A percentile compares a stretch with the other conserved stretches of the same genome.
Conservation (phyloP, 2,888 invertebrate species). For the Eupeodes luniger region DNA sequence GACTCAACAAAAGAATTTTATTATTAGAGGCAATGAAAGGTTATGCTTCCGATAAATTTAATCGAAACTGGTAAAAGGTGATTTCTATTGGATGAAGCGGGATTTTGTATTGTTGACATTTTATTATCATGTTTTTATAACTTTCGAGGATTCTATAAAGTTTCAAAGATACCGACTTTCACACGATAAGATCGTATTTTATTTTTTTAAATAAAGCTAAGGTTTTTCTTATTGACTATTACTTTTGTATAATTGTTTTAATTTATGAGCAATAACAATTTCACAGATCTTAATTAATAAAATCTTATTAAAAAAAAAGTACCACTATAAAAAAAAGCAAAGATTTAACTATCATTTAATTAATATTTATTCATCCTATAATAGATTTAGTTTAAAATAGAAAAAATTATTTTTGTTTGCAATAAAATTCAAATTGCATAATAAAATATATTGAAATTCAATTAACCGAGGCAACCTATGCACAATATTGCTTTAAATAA, state of each 20-base stretch:
- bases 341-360: too few relatives aligned
- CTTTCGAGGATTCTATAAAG: neutral
- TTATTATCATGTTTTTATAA: neutral
- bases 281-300: too few relatives aligned
- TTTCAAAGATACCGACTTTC: neutral
- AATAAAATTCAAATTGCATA: neutral
- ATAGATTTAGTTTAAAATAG: too few relatives aligned
- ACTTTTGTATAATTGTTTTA: neutral
- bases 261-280: too few relatives aligned
- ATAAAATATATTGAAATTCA: neutral
- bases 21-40: slow-evolving; percentile 13
- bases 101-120: neutral
- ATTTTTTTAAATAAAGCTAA: neutral
- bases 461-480: neutral
- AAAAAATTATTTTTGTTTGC: too few relatives aligned
- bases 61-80: slow-evolving; percentile 17
- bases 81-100: neutral
- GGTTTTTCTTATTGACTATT: neutral
- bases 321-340: too few relatives aligned
- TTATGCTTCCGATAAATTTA: slow-evolving; percentile 30
- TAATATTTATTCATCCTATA: too few relatives aligned
- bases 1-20: slow-evolving; percentile 25
- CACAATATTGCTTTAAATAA: too few relatives aligned
- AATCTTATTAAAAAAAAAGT: too few relatives aligned
- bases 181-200: neutral